Conservation (phyloP, 2,888 invertebrate genomes). For the Lithophane socia region DNA sequence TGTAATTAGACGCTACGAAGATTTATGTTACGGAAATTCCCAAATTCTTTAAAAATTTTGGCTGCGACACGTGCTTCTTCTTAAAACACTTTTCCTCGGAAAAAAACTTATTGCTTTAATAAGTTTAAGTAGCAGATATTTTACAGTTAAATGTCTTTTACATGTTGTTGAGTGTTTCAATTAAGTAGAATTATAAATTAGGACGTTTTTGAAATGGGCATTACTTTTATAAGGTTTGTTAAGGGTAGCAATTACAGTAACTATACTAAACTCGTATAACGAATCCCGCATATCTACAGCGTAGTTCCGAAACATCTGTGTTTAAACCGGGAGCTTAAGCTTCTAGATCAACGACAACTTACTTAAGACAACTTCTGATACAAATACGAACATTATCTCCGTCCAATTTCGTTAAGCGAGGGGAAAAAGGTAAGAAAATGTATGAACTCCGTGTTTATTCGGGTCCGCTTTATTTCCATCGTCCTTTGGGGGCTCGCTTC, state of each 20-base stretch:
- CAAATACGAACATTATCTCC: constrained; percentile 64
- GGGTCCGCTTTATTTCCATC: constrained; percentile 77
- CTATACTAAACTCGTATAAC: constrained; percentile 25
- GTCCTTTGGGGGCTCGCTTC: constrained; percentile 76
- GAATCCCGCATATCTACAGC: constrained; percentile 37
- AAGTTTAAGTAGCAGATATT: constrained; percentile 65
- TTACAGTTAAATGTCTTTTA: constrained; percentile 62
- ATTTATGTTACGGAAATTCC: constrained; percentile 86
- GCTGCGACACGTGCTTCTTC: constrained; percentile 78
- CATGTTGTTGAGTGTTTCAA: constrained; percentile 51
- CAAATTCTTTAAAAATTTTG: constrained; percentile 87
- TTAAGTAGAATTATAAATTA: constrained; percentile 35
- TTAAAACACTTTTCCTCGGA: constrained; percentile 70
- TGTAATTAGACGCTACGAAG: constrained; percentile 88
- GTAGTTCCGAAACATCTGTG: constrained; percentile 40
- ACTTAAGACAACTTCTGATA: constrained; percentile 62
- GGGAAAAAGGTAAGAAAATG: constrained; percentile 73
- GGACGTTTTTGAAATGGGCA: neutral
- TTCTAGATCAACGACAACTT: constrained; percentile 51
- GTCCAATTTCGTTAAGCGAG: constrained; percentile 70
- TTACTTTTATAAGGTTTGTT: neutral
- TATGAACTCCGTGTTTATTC: constrained; percentile 79
- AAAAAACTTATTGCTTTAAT: constrained; percentile 70
- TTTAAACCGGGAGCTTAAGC: constrained; percentile 52
- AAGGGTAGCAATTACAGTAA: neutral